Evolutionary conservation across 2,113 vertebrate genomes (phyloP), one percentile per base, ranked within the genome.

Genomic region (Ceyx melanurus): DNA sequence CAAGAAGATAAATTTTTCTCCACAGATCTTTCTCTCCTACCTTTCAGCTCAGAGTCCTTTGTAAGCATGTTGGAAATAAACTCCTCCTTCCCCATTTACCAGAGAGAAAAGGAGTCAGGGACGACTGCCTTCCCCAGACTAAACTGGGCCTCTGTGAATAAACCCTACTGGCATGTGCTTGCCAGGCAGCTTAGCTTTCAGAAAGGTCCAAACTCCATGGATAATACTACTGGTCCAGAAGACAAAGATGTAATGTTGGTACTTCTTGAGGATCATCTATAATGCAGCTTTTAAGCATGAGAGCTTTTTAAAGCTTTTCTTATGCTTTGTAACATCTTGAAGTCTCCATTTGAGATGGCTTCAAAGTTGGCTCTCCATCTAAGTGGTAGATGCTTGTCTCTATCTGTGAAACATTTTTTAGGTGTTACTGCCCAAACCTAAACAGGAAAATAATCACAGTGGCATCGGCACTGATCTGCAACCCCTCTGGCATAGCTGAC

Each of bases 111-210:
- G 53, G 21, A 84, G 56, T 58, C 92, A 84, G 66, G 61, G 86
- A 88, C 82, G 80, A 78, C 65, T 88, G 80, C 81, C 66, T 93
- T 92, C 87, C 70, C 66, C 54, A 72, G 84, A 57, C 57, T 90
- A 90, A 91, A 92, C 78, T 79, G 43, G 87, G 54, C 50, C 78
- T 85, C 54, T 87, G 28, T 92, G 94, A 90, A 93, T 77, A 94
- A 91, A 90, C 35, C 28, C 58, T 50, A 80, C 58, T 45, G 62
- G 35, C 51, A 35, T 65, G 42, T 42, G 87, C 82, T 92, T 95
- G 83, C 70, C 90, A 89, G 72, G 51, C 20, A 90, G 93, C 66
- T 86, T 83, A 83, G 86, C 92, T 92, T 92, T 56, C 70, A 91
- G 90, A 88, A 88, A 89, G 67, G 33, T 70, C 61, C 54, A 70